These are phyloP conservation scores for Parnassius smintheus DNA, from an alignment of 2,888 invertebrate species.

Conservation along the genomic window DNA sequence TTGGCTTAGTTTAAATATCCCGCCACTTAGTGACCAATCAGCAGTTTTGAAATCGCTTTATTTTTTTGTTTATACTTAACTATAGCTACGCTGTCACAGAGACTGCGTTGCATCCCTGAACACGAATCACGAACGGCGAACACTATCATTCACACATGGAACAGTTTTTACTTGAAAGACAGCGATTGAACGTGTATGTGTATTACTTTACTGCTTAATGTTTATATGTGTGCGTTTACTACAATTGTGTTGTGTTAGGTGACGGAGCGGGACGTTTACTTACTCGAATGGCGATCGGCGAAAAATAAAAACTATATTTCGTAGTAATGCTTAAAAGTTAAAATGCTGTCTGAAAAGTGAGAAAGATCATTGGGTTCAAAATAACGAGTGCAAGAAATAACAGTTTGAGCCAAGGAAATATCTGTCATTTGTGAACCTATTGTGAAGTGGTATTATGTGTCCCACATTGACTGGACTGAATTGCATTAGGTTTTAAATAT, in stretches of 20 bases:
- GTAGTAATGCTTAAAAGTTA: slow-evolving; percentile 7
- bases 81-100: slow-evolving; percentile 52
- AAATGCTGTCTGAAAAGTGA: slow-evolving; percentile 8
- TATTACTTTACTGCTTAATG: not conserved
- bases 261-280: slow-evolving; percentile 20
- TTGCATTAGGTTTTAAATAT: slow-evolving; percentile 52
- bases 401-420: slow-evolving; percentile 24
- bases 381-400: slow-evolving; percentile 22
- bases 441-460: slow-evolving; percentile 47
- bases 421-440: slow-evolving; percentile 40
- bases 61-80: slow-evolving; percentile 77
- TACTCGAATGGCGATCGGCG: slow-evolving; percentile 30
- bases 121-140: slow-evolving; percentile 43
- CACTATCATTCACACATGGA: slow-evolving; percentile 40
- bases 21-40: slow-evolving; percentile 69
- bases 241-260: slow-evolving; percentile 22
- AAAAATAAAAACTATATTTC: slow-evolving; percentile 24
- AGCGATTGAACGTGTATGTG: slow-evolving; percentile 29
- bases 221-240: slow-evolving; percentile 17
- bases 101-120: slow-evolving; percentile 49
- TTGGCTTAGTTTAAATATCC: slow-evolving; percentile 71
- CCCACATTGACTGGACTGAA: slow-evolving; percentile 46
- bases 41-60: slow-evolving; percentile 51
- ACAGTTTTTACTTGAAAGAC: slow-evolving; percentile 47
- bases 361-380: not conserved